Conservation (phyloP, 2,888 invertebrate species). For the Crematogaster levior region DNA sequence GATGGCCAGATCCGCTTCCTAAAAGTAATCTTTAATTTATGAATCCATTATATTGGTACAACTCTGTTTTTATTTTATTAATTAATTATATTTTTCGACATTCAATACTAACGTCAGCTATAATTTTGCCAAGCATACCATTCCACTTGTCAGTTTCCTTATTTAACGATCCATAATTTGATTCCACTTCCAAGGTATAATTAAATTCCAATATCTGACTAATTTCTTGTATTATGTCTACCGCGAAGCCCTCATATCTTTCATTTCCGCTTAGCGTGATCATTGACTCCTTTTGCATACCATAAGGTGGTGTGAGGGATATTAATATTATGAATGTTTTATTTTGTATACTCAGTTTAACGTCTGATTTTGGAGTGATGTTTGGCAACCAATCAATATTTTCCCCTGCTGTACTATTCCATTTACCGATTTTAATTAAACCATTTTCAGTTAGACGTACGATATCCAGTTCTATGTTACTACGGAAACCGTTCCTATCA, state of each 20-base stretch:
- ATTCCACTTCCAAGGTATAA: conserved; percentile 92
- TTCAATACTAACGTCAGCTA: conserved; percentile 88
- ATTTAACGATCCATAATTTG: conserved; percentile 91
- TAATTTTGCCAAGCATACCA: conserved; percentile 92
- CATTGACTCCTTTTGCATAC: conserved; percentile 92
- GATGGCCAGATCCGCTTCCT: conserved; percentile 96
- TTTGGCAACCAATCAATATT: conserved; percentile 86
- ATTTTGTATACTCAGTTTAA: conserved; percentile 89
- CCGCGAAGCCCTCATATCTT: conserved; percentile 94
- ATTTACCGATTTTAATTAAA: conserved; percentile 89
- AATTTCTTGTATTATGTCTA: conserved; percentile 94
- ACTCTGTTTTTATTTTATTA: neutral
- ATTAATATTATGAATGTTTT: conserved; percentile 91
- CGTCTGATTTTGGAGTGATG: conserved; percentile 77
- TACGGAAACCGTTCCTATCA: conserved; percentile 92
- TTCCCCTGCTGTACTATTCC: conserved; percentile 89
- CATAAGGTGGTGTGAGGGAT: conserved; percentile 94
- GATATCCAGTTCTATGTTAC: conserved; percentile 90
- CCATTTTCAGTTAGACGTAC: conserved; percentile 89
- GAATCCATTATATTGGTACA: neutral
- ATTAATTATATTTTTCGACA: neutral
- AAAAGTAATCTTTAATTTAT: conserved; percentile 57
- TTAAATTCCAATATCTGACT: conserved; percentile 92
- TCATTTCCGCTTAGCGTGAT: conserved; percentile 91
- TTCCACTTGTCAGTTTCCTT: conserved; percentile 89